Conservation (phyloP, 1,140 invertebrate genomes). For the Dinoponera quadriceps region DNA sequence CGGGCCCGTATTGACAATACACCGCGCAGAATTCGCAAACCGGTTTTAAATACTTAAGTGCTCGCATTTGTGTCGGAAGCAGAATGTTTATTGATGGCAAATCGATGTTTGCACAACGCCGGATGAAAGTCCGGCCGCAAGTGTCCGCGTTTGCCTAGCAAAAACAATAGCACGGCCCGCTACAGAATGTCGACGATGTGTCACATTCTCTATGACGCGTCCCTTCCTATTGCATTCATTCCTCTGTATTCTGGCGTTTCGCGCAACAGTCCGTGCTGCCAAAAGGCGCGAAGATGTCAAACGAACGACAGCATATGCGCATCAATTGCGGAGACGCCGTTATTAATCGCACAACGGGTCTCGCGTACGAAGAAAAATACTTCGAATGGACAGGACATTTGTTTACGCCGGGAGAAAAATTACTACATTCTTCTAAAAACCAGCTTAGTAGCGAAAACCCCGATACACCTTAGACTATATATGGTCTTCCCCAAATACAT, state of each 20-base stretch:
- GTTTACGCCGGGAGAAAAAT: too few species aligned
- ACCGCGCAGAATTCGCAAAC: constrained; percentile 55
- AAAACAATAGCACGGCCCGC: constrained; percentile 64
- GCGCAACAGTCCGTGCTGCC: not conserved
- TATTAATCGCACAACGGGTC: too few species aligned
- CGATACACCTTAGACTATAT: too few species aligned
- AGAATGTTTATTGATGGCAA: constrained; percentile 71
- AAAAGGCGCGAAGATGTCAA: constrained; percentile 32
- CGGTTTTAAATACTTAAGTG: constrained; percentile 66
- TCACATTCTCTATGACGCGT: constrained; percentile 55
- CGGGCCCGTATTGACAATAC: constrained; percentile 37
- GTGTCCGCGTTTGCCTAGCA: constrained; percentile 55
- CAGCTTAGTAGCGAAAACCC: too few species aligned
- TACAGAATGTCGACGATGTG: constrained; percentile 54
- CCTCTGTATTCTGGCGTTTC: constrained; percentile 19
- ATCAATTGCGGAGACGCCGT: constrained; percentile 5
- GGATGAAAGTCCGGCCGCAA: constrained; percentile 70
- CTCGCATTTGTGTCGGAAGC: constrained; percentile 11
- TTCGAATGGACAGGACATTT: too few species aligned
- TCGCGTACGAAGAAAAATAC: too few species aligned
- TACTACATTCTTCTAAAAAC: too few species aligned
- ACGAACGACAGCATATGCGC: not conserved
- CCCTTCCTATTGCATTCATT: constrained; percentile 14
- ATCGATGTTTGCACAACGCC: constrained; percentile 71
- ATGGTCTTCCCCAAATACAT: too few species aligned